Conservation (phyloP, 2,113 vertebrate species). For the Entelurus aequoreus region DNA sequence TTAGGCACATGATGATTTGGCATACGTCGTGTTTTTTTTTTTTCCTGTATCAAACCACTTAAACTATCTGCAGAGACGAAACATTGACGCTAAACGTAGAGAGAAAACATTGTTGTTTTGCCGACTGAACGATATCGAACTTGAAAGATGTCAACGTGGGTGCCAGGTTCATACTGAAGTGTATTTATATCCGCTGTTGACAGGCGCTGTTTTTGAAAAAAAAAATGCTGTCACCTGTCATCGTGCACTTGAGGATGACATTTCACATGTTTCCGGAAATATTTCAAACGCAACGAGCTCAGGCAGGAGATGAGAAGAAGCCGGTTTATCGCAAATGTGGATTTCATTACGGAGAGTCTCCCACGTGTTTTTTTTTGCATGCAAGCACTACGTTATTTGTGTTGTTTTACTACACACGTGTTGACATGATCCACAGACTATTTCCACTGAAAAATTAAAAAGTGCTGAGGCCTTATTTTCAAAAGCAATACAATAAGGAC, state of each 20-base stretch:
- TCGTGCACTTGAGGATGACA: background rate
- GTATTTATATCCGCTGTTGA: slow-evolving; percentile 29
- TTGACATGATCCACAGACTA: too few relatives aligned
- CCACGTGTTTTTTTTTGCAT: too few relatives aligned
- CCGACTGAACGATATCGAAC: slow-evolving; percentile 25
- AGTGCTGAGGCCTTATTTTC: too few relatives aligned
- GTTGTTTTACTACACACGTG: too few relatives aligned
- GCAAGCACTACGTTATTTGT: too few relatives aligned
- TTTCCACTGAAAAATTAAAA: too few relatives aligned
- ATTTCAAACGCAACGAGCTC: background rate
- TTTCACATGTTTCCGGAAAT: slow-evolving; percentile 2
- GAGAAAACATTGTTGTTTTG: slow-evolving; percentile 35
- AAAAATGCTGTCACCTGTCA: slow-evolving; percentile 9
- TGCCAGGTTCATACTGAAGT: slow-evolving; percentile 32
- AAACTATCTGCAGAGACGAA: slow-evolving; percentile 7
- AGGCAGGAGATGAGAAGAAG: slow-evolving; percentile 11
- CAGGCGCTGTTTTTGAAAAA: slow-evolving; percentile 1
- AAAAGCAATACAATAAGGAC: too few relatives aligned
- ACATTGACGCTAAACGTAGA: slow-evolving; percentile 38
- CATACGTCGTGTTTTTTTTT: slow-evolving; percentile 25
- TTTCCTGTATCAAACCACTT: slow-evolving; percentile 17
- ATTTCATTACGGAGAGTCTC: too few relatives aligned
- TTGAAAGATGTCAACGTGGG: slow-evolving; percentile 31
- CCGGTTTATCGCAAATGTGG: background rate
- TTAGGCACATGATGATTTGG: slow-evolving; percentile 36